These are phyloP conservation scores for Melopsittacus undulatus DNA, from an alignment of 2,797 vertebrate genomes.

Conservation along the genomic window DNA sequence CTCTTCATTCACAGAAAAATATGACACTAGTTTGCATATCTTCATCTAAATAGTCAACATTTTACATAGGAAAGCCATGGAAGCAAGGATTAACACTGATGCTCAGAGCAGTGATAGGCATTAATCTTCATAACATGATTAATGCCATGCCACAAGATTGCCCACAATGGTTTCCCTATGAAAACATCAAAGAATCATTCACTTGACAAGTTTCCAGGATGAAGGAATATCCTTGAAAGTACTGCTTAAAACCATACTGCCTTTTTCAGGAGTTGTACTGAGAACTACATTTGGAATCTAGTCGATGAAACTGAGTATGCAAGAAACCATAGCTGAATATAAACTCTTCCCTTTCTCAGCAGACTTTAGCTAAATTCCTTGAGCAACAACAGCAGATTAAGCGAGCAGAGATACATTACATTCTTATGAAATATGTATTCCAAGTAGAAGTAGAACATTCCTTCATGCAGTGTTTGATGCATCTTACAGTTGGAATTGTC, in stretches of 20 bases:
- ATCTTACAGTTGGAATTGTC: not conserved
- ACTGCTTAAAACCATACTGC: not conserved
- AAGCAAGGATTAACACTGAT: not conserved
- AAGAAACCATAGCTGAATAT: not conserved
- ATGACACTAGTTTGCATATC: not conserved
- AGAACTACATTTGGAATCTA: not conserved
- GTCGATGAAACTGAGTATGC: not conserved
- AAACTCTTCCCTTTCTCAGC: not conserved
- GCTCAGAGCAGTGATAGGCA: not conserved
- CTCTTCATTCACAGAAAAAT: not conserved
- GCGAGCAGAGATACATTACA: not conserved
- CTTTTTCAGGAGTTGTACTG: not conserved
- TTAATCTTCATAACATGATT: not conserved
- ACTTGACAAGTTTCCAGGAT: not conserved
- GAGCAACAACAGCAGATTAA: not conserved
- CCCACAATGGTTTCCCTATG: not conserved
- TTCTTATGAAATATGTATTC: not conserved
- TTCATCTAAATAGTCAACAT: not conserved
- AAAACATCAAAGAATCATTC: not conserved
- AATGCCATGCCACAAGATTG: not conserved
- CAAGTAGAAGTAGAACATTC: not conserved
- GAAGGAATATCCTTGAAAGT: not conserved
- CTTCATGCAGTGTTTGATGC: not conserved
- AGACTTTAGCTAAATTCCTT: not conserved
- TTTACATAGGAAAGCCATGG: not conserved